Evolutionary conservation across 2,113 vertebrate species (phyloP).

Genomic region (Parotia lawesii): DNA sequence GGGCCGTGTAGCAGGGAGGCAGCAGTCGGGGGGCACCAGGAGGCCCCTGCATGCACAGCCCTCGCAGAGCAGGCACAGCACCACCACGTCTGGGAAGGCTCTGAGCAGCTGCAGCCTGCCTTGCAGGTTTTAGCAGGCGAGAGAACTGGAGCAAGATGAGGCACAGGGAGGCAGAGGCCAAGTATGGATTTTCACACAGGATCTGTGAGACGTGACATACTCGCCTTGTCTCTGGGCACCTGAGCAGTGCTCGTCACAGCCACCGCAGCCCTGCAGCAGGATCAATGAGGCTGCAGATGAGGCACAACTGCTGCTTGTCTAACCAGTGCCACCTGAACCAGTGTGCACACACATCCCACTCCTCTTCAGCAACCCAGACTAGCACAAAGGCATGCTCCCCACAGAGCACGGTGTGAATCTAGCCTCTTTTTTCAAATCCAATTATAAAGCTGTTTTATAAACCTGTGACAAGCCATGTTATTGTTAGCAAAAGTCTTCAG

Average conservation of each 20-base stretch:
- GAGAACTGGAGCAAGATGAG: not conserved
- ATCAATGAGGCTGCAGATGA: not conserved
- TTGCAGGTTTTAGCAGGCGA: not conserved
- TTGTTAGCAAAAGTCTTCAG: not conserved
- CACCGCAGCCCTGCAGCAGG: rapidly evolving
- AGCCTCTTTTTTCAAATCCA: not conserved
- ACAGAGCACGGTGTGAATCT: not conserved
- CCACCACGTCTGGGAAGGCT: not conserved
- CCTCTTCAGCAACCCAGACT: not conserved
- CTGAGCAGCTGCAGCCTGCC: not conserved
- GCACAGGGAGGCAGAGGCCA: not conserved
- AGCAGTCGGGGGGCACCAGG: rapidly evolving
- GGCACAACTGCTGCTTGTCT: not conserved
- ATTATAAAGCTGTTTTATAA: not conserved
- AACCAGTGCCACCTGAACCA: not conserved
- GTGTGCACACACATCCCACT: rapidly evolving
- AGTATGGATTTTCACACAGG: not conserved
- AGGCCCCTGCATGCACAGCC: not conserved
- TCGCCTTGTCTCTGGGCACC: rapidly evolving
- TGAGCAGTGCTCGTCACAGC: not conserved
- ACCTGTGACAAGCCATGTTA: not conserved
- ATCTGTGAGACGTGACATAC: not conserved
- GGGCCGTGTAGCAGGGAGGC: rapidly evolving
- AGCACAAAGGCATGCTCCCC: not conserved
- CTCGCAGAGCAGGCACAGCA: not conserved